Evolutionary conservation across 2,888 invertebrate species (phyloP).

Genomic region (Ophion slaviceki): DNA sequence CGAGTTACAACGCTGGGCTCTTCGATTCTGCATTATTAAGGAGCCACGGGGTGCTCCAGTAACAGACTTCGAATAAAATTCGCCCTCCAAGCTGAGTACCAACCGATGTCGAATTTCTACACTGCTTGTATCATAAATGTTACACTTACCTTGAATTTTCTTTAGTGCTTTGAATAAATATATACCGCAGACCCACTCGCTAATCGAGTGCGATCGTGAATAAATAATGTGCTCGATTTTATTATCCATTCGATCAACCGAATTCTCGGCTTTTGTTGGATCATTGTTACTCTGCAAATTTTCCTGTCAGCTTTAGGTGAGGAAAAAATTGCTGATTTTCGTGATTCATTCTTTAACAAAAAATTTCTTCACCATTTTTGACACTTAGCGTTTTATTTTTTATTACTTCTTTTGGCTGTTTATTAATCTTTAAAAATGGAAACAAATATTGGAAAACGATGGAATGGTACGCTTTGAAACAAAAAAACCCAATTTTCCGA

Average conservation of each 20-base stretch:
- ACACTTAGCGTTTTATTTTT: no score
- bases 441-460: no score
- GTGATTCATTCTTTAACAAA: no score
- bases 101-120: neutral
- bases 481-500: no score
- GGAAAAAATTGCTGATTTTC: no score
- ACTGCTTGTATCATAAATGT: conserved; percentile 6
- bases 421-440: no score
- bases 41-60: neutral
- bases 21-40: conserved; percentile 60
- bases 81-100: neutral
- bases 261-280: neutral
- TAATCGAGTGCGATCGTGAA: neutral
- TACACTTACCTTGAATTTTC: conserved; percentile 7
- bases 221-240: neutral
- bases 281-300: neutral
- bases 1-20: conserved; percentile 55
- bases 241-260: neutral
- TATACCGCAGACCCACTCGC: neutral
- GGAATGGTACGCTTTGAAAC: no score
- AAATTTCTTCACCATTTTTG: no score
- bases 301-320: neutral
- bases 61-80: conserved; percentile 32
- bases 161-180: neutral
- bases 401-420: no score